Evolutionary conservation across 2,113 vertebrate genomes (phyloP), one percentile per base, ranked within the genome.

Genomic region (Sminthopsis crassicaudata): DNA sequence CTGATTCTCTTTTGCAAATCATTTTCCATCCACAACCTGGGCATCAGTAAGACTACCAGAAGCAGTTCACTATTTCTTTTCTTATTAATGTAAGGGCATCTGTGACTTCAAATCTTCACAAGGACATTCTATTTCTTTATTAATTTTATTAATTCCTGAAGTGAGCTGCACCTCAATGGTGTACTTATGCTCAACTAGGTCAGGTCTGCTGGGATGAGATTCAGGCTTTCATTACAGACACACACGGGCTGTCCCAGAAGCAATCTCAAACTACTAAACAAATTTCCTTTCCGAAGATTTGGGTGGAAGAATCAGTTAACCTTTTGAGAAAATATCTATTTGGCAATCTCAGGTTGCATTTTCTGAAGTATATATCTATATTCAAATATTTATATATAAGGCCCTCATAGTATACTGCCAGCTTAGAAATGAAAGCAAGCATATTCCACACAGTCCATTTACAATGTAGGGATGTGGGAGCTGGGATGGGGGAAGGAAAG

Each of bases 71-170:
- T 54, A 92, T 95, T 91, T 96, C 89, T 93, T 92, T 89, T 95
- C 97, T 97, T 97, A 96, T 96, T 97, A 98, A 97, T 97, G 94
- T 93, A 93, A 91, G 92, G 97, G 94, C 96, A 95, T 95, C 97
- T 97, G 95, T 96, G 97, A 97, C 97, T 97, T 95, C 90, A 76
- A 97, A 96, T 96, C 92, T 97, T 97, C 95, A 95, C 0, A 89
- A 96, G 90, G 98, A 96, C 94, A 93, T 97, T 94, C 92, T 97
- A 98, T 96, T 97, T 97, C 97, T 97, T 97, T 96, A 97, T 94
- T 98, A 97, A 93, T 96, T 97, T 97, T 67, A 97, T 97, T 98
- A 98, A 97, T 98, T 97, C 96, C 96, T 94, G 96, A 97, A 97
- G 95, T 88, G 95, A 97, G 95, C 60, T 91, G 60, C 96, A 96